Conservation (phyloP, 2,888 invertebrate genomes). For the Danaus chrysippus region DNA sequence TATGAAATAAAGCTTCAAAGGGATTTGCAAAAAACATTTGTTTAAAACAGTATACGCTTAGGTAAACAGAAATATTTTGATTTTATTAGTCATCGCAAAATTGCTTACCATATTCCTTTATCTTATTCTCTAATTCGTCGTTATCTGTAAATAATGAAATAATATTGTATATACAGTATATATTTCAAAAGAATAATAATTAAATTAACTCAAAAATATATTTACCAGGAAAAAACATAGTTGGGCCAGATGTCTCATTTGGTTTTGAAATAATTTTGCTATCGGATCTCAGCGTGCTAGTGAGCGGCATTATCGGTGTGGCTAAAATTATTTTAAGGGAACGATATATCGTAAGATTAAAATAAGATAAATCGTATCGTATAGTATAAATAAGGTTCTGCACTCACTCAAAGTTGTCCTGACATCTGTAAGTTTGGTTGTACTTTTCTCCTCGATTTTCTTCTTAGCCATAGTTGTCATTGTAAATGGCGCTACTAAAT, state of each 20-base stretch:
- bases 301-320: background rate
- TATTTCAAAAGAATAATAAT: background rate
- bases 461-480: background rate
- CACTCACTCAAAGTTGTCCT: no score
- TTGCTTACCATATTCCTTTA: constrained; percentile 57
- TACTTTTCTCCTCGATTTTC: background rate
- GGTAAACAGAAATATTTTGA: background rate
- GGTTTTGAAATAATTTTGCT: background rate
- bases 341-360: no score
- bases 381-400: no score
- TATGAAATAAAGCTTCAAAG: no score
- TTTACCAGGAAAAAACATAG: constrained; percentile 40
- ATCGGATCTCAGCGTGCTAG: background rate
- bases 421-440: no score
- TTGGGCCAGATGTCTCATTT: background rate
- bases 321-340: no score
- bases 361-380: no score
- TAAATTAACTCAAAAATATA: background rate
- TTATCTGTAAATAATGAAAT: constrained; percentile 54
- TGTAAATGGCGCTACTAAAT: constrained; percentile 19
- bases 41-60: background rate
- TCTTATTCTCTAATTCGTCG: constrained; percentile 58
- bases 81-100: background rate
- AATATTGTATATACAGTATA: background rate
- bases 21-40: background rate